Evolutionary conservation across 2,888 invertebrate genomes (phyloP).

Genomic region (Allophyes oxyacanthae): DNA sequence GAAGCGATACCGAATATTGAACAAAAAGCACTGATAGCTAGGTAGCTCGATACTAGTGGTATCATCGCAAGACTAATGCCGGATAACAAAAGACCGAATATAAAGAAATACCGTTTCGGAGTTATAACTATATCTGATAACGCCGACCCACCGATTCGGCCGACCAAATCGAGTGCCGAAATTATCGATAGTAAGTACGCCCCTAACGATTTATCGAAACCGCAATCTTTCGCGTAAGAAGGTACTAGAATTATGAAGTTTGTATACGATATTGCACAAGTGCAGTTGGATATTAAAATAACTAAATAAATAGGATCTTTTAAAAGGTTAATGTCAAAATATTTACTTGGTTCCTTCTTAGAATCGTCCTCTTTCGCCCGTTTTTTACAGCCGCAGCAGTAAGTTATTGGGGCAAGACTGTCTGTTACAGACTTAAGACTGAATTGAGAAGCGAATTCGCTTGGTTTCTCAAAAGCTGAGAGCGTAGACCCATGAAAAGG

Average conservation of each 20-base stretch:
- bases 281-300: constrained; percentile 95
- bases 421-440: constrained; percentile 92
- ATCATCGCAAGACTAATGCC: constrained; percentile 93
- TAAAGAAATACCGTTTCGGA: constrained; percentile 95
- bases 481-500: constrained; percentile 96
- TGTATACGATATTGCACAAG: constrained; percentile 95
- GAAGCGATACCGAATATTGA: constrained; percentile 94
- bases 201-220: constrained; percentile 92
- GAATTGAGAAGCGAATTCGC: constrained; percentile 94
- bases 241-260: constrained; percentile 95
- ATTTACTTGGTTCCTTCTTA: constrained; percentile 88
- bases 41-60: constrained; percentile 91
- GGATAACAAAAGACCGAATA: constrained; percentile 93
- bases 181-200: constrained; percentile 94
- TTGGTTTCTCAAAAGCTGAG: constrained; percentile 93
- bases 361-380: constrained; percentile 72
- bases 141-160: constrained; percentile 95
- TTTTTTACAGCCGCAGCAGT: constrained; percentile 78
- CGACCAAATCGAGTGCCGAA: constrained; percentile 94
- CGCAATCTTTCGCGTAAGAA: constrained; percentile 92
- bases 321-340: constrained; percentile 93
- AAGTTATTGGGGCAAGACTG: constrained; percentile 84
- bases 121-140: constrained; percentile 93
- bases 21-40: constrained; percentile 91
- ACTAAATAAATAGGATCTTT: constrained; percentile 95